These are phyloP conservation scores for Salarias fasciatus DNA, from an alignment of 2,797 vertebrate species.

Conservation along the genomic window DNA sequence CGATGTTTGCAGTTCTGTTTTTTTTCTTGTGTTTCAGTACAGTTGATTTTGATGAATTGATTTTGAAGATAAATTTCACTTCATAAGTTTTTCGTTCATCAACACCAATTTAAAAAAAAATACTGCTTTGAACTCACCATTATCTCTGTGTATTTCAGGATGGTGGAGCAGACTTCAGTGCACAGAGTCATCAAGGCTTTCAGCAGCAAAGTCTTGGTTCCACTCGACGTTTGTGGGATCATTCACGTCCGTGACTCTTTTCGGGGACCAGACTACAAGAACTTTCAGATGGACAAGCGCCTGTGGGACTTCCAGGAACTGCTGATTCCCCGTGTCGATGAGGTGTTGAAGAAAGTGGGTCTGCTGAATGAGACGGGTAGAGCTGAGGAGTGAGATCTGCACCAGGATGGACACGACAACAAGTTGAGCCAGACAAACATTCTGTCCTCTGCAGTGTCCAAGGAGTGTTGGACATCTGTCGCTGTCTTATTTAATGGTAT, in stretches of 20 bases:
- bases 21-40: no score
- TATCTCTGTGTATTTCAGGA: conserved; percentile 35
- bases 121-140: neutral
- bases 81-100: no score
- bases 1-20: no score
- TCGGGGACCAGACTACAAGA: neutral
- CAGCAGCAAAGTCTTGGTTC: conserved; percentile 17
- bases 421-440: no score
- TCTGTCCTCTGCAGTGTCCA: no score
- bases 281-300: conserved; percentile 57
- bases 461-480: no score
- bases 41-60: no score
- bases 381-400: neutral
- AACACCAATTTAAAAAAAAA: neutral
- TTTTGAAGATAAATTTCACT: no score
- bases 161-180: conserved; percentile 62
- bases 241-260: conserved; percentile 39
- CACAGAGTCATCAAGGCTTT: conserved; percentile 42
- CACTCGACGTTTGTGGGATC: conserved; percentile 36
- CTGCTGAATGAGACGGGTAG: conserved; percentile 20
- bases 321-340: conserved; percentile 57
- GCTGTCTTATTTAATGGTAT: no score
- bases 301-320: conserved; percentile 62
- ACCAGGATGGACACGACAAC: no score
- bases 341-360: conserved; percentile 28